Base-by-base conservation (phyloP, 2,797 vertebrate genomes). In the Toxotes lorentzi region DNA sequence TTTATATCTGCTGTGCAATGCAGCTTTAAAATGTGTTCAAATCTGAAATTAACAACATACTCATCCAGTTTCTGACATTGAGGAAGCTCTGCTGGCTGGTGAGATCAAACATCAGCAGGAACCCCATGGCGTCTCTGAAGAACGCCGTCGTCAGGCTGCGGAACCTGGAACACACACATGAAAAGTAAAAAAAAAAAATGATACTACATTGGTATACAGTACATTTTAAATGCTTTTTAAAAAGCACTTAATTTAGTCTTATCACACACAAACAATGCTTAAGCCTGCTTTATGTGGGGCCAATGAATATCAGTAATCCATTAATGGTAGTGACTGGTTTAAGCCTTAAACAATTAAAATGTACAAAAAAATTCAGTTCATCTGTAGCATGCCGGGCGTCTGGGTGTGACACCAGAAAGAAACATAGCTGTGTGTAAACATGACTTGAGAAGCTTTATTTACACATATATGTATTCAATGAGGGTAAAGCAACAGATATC, bases 61-160 rank as follows among this genome's bases (percentile, higher is more conserved):
- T 99, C 97, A 99, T 99, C 98, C 98, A 99, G 89, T 97, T 99
- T 61, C 97, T 95, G 93, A 99, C 97, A 48, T 99, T 99, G 78
- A 99, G 95, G 92, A 98, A 99, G 91, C 98, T 99, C 95, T 99
- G 97, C 79, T 99, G 97, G 92, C 97, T 98, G 88, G 97, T 98
- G 89, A 99, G 97, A 83, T 98, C 97, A 62, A 99, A 99, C 97
- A 98, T 97, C 68, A 99, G 92, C 79, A 98, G 91, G 92, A 99
- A 99, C 10, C 98, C 97, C 98, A 98, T 98, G 41, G 97, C 97
- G 5, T 99, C 97, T 90, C 98, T 94, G 95, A 99, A 99, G 89
- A 99, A 98, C 0, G 98, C 97, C 0, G 97, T 98, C 0, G 97
- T 99, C 82, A 98, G 96, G 76, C 98, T 99, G 84, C 98, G 95